A percentile compares a stretch with the other conserved stretches of the same genome.
Conservation (phyloP, 2,113 vertebrate genomes). For the Cacatua alba region DNA sequence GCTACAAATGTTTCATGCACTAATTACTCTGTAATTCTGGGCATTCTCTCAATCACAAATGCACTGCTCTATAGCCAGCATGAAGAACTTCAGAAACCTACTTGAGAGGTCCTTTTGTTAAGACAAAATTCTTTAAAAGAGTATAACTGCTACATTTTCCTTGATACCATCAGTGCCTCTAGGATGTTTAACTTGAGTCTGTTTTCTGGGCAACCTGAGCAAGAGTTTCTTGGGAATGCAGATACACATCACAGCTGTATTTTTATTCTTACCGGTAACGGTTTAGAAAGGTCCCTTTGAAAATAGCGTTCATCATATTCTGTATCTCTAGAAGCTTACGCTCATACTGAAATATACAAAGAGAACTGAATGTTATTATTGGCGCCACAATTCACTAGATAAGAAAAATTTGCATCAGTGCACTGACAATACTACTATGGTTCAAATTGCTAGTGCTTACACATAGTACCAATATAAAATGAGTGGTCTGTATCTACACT, state of each 20-base stretch:
- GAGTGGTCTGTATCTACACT: background rate
- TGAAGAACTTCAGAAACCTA: background rate
- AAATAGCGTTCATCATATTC: constrained; percentile 87
- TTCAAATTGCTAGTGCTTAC: background rate
- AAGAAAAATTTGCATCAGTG: background rate
- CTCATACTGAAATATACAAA: constrained; percentile 77
- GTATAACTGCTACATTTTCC: background rate
- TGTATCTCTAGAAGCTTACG: constrained; percentile 83
- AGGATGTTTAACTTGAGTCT: background rate
- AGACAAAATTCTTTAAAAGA: background rate
- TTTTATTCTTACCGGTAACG: constrained; percentile 83
- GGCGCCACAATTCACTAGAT: background rate
- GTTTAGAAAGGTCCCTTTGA: constrained; percentile 88
- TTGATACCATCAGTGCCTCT: background rate
- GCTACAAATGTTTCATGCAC: background rate
- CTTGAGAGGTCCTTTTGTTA: background rate
- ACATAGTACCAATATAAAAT: background rate
- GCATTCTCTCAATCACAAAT: background rate
- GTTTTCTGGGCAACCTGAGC: background rate
- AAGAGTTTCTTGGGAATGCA: background rate
- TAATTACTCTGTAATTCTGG: background rate
- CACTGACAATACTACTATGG: background rate
- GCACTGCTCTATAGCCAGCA: background rate
- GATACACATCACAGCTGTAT: background rate
- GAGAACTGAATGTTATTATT: background rate